These are phyloP conservation scores for Taxidea taxus DNA, from an alignment of 2,113 vertebrate species.

Conservation along the genomic window DNA sequence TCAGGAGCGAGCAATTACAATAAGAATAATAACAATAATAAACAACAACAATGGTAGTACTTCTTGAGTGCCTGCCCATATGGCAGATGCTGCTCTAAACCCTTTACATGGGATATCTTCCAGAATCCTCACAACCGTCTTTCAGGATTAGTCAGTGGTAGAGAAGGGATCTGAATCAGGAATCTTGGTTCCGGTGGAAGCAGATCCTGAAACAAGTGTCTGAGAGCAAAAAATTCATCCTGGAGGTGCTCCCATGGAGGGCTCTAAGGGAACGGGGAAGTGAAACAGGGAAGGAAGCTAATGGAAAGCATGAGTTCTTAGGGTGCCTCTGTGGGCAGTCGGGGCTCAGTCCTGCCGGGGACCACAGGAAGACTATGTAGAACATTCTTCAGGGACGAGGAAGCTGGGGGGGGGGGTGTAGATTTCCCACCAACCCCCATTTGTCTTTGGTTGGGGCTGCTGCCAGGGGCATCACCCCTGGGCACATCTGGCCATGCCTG, in stretches of 20 bases:
- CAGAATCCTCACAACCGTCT: background rate
- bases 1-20: background rate
- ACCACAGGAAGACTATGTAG: rapidly evolving
- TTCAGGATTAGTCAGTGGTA: too few relatives aligned
- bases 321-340: background rate
- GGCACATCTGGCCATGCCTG: background rate
- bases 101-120: background rate
- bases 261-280: background rate
- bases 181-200: background rate
- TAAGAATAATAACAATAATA: background rate
- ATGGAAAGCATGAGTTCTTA: background rate
- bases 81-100: background rate
- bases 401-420: background rate
- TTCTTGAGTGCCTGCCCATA: background rate
- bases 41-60: background rate
- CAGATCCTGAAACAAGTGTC: background rate
- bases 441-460: background rate
- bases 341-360: background rate
- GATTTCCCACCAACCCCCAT: background rate
- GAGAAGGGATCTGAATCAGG: background rate
- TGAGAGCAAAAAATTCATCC: background rate
- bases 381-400: background rate
- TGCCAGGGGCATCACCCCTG: background rate
- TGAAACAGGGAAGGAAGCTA: background rate
- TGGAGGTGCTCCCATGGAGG: background rate